Evolutionary conservation across 2,113 vertebrate species (phyloP).

Genomic region (Lophura nycthemera): DNA sequence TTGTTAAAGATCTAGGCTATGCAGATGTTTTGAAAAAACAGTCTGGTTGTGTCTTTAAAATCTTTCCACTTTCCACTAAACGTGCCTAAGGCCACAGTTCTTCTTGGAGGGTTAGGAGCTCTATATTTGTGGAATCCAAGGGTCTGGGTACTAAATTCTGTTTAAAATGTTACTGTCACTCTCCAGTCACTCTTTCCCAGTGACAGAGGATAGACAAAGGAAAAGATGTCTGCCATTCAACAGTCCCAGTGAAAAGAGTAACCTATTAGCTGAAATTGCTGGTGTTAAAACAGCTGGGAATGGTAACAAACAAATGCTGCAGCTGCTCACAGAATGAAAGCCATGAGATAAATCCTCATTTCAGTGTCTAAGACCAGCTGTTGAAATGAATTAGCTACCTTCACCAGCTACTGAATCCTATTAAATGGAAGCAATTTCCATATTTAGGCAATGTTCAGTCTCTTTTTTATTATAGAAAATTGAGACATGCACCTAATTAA

Average conservation of each 20-base stretch:
- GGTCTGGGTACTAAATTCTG: neutral
- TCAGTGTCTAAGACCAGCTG: conserved; percentile 1
- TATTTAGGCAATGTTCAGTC: conserved; percentile 3
- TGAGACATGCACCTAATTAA: neutral
- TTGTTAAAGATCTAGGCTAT: neutral
- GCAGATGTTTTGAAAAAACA: neutral
- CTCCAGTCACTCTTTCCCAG: neutral
- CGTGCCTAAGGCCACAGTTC: neutral
- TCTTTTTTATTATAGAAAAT: neutral
- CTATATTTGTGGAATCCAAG: neutral
- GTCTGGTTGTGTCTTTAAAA: neutral
- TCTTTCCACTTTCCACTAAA: neutral
- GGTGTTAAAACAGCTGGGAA: conserved; percentile 11
- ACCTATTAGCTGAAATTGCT: neutral
- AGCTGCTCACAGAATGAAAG: conserved; percentile 36
- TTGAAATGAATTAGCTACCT: conserved; percentile 18
- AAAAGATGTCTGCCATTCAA: neutral
- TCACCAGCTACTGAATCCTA: conserved; percentile 16
- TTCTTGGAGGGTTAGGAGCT: neutral
- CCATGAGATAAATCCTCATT: neutral
- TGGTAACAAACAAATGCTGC: neutral
- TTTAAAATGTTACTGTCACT: neutral
- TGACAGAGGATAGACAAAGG: neutral
- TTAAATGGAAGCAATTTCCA: conserved; percentile 15
- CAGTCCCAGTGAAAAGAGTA: neutral